Base-by-base conservation (phyloP, 2,797 vertebrate species). In the Tapirus indicus region DNA sequence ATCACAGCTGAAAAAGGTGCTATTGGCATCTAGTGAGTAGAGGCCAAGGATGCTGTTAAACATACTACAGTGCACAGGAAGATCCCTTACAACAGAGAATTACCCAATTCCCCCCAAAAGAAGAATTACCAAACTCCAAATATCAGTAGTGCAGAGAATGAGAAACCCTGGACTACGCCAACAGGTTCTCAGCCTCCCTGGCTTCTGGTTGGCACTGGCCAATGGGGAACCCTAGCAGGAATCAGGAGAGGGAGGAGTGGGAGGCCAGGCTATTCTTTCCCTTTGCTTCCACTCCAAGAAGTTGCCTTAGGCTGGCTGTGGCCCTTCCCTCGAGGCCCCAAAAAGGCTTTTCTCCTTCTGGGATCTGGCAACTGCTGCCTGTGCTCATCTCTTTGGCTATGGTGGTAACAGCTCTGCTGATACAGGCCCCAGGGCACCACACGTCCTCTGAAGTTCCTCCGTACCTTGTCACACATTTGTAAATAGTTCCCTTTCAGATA, bases 401-500 rank as follows among this genome's bases (percentile, higher is more conserved):
- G 41, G 23, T 38, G 41, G 12, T 38, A 71, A 62, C 13, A 71
- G 5, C 13, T 27, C 60, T 72, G 71, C n/a, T 58, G 35, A n/a
- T 23, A 7, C 77, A 27, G 12, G 38, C 3, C 29, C 66, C 25
- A 32, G 7, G 29, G 32, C 4, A 52, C n/a, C 49, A 38, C 18
- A 44, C 29, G 27, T 86, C 14, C 29, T 56, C 38, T 49, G 69
- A 72, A 21, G 17, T 44, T 38, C 11, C 44, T 96, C 60, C 54
- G 6, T 12, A 60, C 6, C 23, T 54, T 52, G 11, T 17, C 12
- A 49, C 21, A 77, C 25, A 74, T 89, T 54, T 95, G 32, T 49
- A 82, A 79, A 93, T 12, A 84, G 52, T 68, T 25, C 7, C 13
- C 32, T 83, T 95, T 96, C 90, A 94, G 97, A 87, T 35, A 93